A percentile compares a stretch with the other conserved stretches of the same genome.
These are phyloP conservation scores for Diaprepes abbreviatus DNA, from an alignment of 2,888 invertebrate species.

Conservation along the genomic window DNA sequence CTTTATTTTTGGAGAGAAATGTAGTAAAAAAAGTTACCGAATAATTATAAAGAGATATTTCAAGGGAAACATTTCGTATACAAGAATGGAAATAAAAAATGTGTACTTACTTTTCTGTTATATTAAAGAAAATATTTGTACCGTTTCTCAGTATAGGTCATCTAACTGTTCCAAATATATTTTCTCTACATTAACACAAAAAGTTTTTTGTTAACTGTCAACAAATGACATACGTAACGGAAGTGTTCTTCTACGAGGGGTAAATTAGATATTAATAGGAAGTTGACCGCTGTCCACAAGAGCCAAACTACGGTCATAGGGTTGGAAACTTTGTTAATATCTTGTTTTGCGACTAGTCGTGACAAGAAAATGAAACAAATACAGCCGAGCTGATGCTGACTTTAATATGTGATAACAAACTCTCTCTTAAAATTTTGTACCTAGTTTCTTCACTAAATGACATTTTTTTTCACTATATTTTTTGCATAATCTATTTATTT, in stretches of 20 bases:
- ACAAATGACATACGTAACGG: constrained; percentile 24
- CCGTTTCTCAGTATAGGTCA: too few relatives aligned
- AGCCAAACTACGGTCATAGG: constrained; percentile 50
- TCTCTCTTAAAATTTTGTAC: constrained; percentile 39
- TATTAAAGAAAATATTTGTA: background rate
- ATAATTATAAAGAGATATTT: too few relatives aligned
- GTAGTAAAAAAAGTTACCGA: too few relatives aligned
- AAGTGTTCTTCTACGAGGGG: constrained; percentile 45
- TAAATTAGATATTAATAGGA: constrained; percentile 51
- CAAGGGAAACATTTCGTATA: too few relatives aligned
- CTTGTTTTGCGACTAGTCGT: constrained; percentile 60
- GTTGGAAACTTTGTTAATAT: constrained; percentile 62
- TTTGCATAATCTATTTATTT: too few relatives aligned
- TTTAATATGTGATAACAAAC: constrained; percentile 50
- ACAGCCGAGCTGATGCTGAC: constrained; percentile 43
- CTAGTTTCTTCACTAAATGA: constrained; percentile 23
- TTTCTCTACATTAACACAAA: background rate
- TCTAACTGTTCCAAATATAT: background rate
- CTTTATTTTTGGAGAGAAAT: too few relatives aligned
- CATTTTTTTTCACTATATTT: too few relatives aligned
- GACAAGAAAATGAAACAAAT: constrained; percentile 59
- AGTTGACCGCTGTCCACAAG: constrained; percentile 52
- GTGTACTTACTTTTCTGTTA: constrained; percentile 31
- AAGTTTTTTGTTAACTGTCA: constrained; percentile 16
- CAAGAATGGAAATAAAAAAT: too few relatives aligned